These are phyloP conservation scores for Numenius phaeopus DNA, from an alignment of 2,797 vertebrate species.

Conservation along the genomic window DNA sequence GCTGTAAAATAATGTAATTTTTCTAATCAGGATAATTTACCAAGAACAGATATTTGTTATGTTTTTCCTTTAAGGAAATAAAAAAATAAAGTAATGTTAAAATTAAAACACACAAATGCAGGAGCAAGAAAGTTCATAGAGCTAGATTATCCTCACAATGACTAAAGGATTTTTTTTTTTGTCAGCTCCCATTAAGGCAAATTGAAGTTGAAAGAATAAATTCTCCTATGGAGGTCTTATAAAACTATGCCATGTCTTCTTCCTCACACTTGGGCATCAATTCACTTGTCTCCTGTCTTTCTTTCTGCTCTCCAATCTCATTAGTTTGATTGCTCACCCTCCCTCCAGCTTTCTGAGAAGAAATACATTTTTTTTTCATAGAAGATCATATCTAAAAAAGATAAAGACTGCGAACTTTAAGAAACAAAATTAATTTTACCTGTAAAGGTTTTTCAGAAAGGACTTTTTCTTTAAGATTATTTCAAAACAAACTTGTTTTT, in stretches of 20 bases:
- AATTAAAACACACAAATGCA: not conserved
- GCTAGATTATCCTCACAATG: not conserved
- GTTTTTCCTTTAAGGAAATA: not conserved
- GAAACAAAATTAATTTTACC: not conserved
- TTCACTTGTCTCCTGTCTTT: not conserved
- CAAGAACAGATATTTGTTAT: not conserved
- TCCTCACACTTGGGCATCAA: not conserved
- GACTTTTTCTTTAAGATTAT: not conserved
- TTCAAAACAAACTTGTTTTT: not conserved
- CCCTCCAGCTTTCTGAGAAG: not conserved
- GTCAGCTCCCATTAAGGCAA: not conserved
- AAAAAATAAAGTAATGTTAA: not conserved
- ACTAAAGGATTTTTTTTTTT: not conserved
- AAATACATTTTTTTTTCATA: not conserved
- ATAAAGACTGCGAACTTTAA: not conserved
- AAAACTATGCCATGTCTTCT: not conserved
- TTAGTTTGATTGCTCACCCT: not conserved
- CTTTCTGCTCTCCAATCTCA: not conserved
- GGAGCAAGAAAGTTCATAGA: not conserved
- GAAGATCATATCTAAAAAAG: not conserved
- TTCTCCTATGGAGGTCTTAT: not conserved
- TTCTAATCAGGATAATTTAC: not conserved
- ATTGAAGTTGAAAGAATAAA: not conserved
- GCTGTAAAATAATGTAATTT: not conserved
- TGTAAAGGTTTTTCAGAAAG: not conserved